These are phyloP conservation scores for Lasioglossum vierecki DNA, from an alignment of 2,888 invertebrate genomes.

Conservation along the genomic window DNA sequence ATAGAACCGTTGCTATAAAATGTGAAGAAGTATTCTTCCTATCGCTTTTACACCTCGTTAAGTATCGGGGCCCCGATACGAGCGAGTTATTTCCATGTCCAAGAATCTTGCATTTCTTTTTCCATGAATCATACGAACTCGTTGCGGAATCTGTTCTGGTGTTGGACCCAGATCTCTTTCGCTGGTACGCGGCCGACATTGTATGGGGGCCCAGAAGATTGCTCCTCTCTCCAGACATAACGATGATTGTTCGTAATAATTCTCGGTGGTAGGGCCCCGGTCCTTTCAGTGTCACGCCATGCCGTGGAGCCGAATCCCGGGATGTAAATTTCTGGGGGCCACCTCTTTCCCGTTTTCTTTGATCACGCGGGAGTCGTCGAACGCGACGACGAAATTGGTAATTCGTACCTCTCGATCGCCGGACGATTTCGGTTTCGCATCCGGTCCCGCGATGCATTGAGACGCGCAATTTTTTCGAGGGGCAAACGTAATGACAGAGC, in stretches of 20 bases:
- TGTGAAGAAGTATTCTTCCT: too few relatives aligned
- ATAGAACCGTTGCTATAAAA: too few relatives aligned
- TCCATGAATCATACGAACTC: constrained; percentile 1
- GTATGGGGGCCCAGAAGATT: constrained; percentile 80
- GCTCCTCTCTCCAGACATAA: constrained; percentile 76
- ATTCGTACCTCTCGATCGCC: constrained; percentile 58
- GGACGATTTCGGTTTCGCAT: constrained; percentile 61
- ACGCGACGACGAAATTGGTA: constrained; percentile 62
- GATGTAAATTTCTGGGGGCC: constrained; percentile 65
- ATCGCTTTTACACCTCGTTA: too few relatives aligned
- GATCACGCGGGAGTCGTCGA: constrained; percentile 41
- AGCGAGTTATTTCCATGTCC: background rate
- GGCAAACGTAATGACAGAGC: constrained; percentile 11
- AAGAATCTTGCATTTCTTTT: background rate
- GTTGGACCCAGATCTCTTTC: constrained; percentile 26
- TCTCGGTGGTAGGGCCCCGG: constrained; percentile 75
- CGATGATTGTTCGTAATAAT: constrained; percentile 81
- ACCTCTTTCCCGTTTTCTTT: constrained; percentile 61
- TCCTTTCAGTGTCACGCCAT: constrained; percentile 80
- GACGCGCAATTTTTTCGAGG: background rate
- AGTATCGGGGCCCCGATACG: background rate
- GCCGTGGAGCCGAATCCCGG: constrained; percentile 57
- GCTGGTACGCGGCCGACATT: constrained; percentile 71
- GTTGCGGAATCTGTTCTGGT: background rate
- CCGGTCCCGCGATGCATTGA: constrained; percentile 47